A percentile compares a stretch with the other conserved stretches of the same genome.
phyloP scores from a whole-genome alignment of 2,113 vertebrate genomes.

The Lepus timidus region DNA sequence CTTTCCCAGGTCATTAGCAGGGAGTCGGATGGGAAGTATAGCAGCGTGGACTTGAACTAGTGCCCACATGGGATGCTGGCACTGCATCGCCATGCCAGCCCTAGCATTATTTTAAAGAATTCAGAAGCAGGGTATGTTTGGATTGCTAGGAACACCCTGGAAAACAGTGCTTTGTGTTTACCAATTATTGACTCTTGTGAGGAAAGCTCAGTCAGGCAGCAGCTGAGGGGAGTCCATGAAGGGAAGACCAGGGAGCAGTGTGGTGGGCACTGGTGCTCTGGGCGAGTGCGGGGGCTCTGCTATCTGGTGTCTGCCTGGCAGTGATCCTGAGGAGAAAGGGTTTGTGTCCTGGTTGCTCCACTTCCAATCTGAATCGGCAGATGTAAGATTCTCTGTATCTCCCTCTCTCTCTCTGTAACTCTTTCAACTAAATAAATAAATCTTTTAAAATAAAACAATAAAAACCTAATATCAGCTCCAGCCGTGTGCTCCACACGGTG shows the following conservation, averaged over 20 bases:
- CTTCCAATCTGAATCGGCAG: too few relatives aligned
- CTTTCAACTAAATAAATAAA: too few relatives aligned
- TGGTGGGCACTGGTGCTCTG: accelerated
- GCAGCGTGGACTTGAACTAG: too few relatives aligned
- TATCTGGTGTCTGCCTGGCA: not conserved
- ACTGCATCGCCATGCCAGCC: too few relatives aligned
- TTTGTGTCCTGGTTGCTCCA: too few relatives aligned
- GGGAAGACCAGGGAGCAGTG: too few relatives aligned
- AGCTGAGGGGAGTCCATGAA: not conserved
- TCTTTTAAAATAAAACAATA: too few relatives aligned
- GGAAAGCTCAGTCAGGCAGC: not conserved
- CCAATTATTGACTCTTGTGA: not conserved
- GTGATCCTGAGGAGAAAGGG: not conserved
- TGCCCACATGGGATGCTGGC: too few relatives aligned
- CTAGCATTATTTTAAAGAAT: not conserved
- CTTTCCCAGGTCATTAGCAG: too few relatives aligned
- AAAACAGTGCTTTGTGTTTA: not conserved
- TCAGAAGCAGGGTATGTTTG: not conserved
- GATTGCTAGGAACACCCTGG: not conserved
- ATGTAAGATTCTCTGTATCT: too few relatives aligned
- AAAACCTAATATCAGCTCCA: not conserved
- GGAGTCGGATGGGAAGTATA: too few relatives aligned
- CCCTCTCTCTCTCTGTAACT: too few relatives aligned
- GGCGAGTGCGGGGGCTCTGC: not conserved
- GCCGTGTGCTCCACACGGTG: not conserved